phyloP scores from a whole-genome alignment of 2,888 invertebrate genomes.

The Amaurobius ferox region DNA sequence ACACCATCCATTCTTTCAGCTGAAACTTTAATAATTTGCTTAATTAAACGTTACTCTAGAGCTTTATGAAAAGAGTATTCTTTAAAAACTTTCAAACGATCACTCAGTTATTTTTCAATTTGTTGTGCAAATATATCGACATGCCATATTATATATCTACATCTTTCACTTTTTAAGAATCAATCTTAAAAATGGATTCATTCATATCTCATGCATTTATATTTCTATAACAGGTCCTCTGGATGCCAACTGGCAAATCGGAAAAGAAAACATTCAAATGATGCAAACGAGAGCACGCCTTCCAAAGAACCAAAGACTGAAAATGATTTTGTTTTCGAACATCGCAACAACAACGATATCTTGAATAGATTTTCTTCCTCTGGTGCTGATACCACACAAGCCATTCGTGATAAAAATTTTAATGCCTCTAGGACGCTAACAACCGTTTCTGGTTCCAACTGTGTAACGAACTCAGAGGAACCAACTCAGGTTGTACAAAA shows the following conservation, averaged over 20 bases:
- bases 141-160: too few relatives aligned
- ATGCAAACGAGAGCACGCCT: conserved; percentile 15
- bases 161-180: too few relatives aligned
- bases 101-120: too few relatives aligned
- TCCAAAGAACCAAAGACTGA: conserved; percentile 31
- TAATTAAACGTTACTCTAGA: too few relatives aligned
- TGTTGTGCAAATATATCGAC: too few relatives aligned
- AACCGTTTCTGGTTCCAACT: not conserved
- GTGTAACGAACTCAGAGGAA: conserved; percentile 18
- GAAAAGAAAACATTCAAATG: conserved; percentile 48
- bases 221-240: conserved; percentile 64
- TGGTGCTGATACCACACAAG: not conserved
- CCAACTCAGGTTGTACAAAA: conserved; percentile 50
- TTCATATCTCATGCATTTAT: too few relatives aligned
- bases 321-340: not conserved
- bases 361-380: conserved; percentile 2
- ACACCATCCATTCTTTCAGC: too few relatives aligned
- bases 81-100: too few relatives aligned
- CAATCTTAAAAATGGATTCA: too few relatives aligned
- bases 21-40: too few relatives aligned
- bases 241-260: conserved; percentile 64
- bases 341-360: conserved; percentile 2
- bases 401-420: not conserved
- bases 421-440: conserved; percentile 18
- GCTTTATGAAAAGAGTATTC: too few relatives aligned